phyloP scores from a whole-genome alignment of 35 echinoderm and acorn worm genomes.

The Chiridota heheva region DNA sequence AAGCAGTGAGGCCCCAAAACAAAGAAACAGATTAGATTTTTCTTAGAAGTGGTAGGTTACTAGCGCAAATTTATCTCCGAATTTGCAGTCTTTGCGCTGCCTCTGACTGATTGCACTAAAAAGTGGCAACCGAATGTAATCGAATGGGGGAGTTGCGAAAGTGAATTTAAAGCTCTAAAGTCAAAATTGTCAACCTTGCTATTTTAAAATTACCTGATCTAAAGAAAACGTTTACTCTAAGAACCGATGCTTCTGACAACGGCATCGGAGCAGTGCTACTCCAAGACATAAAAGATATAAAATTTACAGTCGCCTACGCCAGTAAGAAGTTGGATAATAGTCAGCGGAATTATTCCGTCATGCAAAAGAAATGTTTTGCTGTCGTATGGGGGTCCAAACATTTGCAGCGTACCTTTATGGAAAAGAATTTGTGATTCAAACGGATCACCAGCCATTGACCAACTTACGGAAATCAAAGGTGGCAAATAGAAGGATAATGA shows the following conservation, averaged over 20 bases:
- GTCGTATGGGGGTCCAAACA: background rate
- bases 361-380: slow-evolving; percentile 21
- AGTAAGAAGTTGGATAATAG: slow-evolving; percentile 11
- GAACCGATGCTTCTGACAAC: slow-evolving; percentile 50
- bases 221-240: slow-evolving; percentile 10
- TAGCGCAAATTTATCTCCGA: slow-evolving; percentile 15
- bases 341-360: slow-evolving; percentile 14
- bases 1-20: background rate
- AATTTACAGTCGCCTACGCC: slow-evolving; percentile 43
- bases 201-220: background rate
- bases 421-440: slow-evolving; percentile 11
- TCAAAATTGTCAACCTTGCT: background rate
- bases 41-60: slow-evolving; percentile 18
- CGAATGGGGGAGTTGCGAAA: background rate
- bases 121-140: background rate
- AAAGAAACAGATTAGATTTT: slow-evolving; percentile 10
- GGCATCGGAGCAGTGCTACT: slow-evolving; percentile 44
- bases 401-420: too few species aligned
- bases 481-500: slow-evolving; percentile 19
- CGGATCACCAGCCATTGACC: slow-evolving; percentile 17
- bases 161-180: background rate
- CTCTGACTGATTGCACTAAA: slow-evolving; percentile 11
- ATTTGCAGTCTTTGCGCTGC: slow-evolving; percentile 17
- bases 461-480: background rate
- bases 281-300: slow-evolving; percentile 4